Evolutionary conservation across 2,113 vertebrate genomes (phyloP).

Genomic region (Toxotes chatareus): DNA sequence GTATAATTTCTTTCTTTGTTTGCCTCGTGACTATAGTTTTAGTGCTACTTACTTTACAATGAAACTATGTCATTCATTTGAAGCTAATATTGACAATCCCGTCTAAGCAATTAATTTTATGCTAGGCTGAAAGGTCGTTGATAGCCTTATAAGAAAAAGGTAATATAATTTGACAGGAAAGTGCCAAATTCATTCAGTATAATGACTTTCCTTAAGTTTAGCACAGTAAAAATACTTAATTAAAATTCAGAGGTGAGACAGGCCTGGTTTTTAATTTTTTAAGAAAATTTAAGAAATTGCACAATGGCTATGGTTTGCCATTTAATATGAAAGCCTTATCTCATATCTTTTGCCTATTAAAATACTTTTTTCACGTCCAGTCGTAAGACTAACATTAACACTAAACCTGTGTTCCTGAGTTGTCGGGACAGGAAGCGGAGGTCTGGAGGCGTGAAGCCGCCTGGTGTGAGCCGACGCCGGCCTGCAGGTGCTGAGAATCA

Average conservation of each 20-base stretch:
- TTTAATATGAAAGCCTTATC: neutral
- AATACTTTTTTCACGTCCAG: neutral
- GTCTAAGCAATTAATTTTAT: neutral
- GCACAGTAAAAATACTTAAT: too few relatives aligned
- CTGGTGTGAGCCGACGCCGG: slow-evolving; percentile 52
- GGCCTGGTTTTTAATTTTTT: neutral
- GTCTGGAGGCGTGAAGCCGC: slow-evolving; percentile 53
- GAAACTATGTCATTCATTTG: neutral
- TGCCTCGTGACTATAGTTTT: neutral
- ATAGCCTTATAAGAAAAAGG: neutral
- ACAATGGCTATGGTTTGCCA: neutral
- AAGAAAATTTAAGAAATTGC: too few relatives aligned
- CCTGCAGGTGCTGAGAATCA: slow-evolving; percentile 52
- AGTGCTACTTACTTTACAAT: accelerated
- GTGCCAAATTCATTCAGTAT: neutral
- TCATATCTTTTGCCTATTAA: neutral
- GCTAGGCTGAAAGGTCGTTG: neutral
- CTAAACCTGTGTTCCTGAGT: slow-evolving; percentile 11
- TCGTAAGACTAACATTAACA: neutral
- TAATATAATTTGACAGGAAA: neutral
- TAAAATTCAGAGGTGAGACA: neutral
- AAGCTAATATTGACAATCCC: neutral
- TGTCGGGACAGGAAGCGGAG: slow-evolving; percentile 46
- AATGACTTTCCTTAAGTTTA: neutral
- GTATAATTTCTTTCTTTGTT: slow-evolving; percentile 64